These are phyloP conservation scores for Mesoclemmys tuberculata DNA, from an alignment of 2,113 vertebrate species.

Conservation along the genomic window DNA sequence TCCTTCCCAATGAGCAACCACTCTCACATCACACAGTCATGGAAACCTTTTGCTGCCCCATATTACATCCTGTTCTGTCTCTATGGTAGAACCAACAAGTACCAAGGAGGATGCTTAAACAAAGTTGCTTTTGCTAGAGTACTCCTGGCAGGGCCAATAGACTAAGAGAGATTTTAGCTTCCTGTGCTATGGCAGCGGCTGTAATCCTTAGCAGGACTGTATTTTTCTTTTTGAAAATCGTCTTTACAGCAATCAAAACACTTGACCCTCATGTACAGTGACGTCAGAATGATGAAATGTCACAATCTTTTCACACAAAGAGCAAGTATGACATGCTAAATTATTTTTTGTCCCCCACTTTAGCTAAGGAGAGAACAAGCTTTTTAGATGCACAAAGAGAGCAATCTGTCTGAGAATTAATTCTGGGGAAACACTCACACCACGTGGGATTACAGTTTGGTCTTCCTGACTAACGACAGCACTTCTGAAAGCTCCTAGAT, in stretches of 20 bases:
- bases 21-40: background rate
- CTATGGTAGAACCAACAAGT: background rate
- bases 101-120: background rate
- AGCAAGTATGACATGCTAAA: background rate
- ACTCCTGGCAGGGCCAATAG: background rate
- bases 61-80: background rate
- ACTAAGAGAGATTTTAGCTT: background rate
- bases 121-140: background rate
- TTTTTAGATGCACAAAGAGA: background rate
- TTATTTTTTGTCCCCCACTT: background rate
- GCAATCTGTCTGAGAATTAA: background rate
- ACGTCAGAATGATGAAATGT: background rate
- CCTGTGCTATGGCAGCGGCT: background rate
- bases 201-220: background rate
- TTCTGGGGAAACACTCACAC: background rate
- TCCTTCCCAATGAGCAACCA: background rate
- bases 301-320: background rate
- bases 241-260: background rate
- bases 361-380: background rate
- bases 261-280: background rate
- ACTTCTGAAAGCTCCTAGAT: background rate
- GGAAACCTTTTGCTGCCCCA: background rate
- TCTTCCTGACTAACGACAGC: background rate
- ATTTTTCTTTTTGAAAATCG: background rate
- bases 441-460: rapidly evolving